Conservation (phyloP, 2,888 invertebrate species). For the Epirrhoe alternata region DNA sequence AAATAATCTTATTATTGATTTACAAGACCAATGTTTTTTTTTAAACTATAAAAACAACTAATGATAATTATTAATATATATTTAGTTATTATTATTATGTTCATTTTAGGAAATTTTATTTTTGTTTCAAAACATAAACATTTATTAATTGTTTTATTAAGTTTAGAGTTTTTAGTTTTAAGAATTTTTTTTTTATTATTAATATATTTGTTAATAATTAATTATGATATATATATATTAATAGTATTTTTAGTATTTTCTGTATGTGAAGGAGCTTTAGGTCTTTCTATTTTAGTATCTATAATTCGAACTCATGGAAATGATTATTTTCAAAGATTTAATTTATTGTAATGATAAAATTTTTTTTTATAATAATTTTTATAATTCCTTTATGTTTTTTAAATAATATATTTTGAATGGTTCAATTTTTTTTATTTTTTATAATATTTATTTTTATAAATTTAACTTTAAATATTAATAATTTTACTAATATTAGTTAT, state of each 20-base stretch:
- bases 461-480: conserved; percentile 62
- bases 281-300: conserved; percentile 86
- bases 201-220: conserved; percentile 73
- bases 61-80: conserved; percentile 74
- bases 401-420: conserved; percentile 81
- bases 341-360: conserved; percentile 85
- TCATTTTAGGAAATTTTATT: conserved; percentile 78
- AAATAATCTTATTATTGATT: conserved; percentile 84
- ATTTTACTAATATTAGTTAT: conserved; percentile 72
- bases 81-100: conserved; percentile 75
- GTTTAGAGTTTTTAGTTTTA: conserved; percentile 86
- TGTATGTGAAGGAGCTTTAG: conserved; percentile 88
- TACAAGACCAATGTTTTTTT: conserved; percentile 89
- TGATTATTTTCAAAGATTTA: conserved; percentile 87
- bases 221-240: conserved; percentile 82
- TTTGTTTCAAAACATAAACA: conserved; percentile 85
- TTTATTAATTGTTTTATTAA: conserved; percentile 85
- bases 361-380: conserved; percentile 78
- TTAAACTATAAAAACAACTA: conserved; percentile 86
- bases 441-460: conserved; percentile 79
- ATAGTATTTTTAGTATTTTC: conserved; percentile 86
- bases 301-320: conserved; percentile 87
- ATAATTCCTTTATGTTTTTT: conserved; percentile 81
- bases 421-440: conserved; percentile 80
- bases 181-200: conserved; percentile 81